phyloP scores from a whole-genome alignment of 2,113 vertebrate genomes.

The Muscicapa adusta region DNA sequence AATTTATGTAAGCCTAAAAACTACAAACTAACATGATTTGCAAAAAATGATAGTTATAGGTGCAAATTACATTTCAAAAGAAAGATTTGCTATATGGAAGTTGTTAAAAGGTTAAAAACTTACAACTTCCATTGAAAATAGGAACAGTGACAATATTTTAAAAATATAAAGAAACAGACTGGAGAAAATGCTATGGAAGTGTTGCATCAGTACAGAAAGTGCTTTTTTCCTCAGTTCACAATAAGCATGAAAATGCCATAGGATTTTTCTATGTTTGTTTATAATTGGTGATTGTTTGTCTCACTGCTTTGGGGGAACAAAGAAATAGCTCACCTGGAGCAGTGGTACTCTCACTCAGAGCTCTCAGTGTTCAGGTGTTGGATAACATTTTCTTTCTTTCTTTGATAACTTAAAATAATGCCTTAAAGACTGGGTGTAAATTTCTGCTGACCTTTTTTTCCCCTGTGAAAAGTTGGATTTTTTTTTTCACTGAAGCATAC shows the following conservation, averaged over 20 bases:
- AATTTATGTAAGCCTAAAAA: neutral
- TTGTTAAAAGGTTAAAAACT: neutral
- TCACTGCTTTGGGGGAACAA: neutral
- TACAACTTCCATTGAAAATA: neutral
- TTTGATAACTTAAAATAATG: neutral
- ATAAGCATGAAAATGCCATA: neutral
- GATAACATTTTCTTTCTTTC: neutral
- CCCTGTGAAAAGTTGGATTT: neutral
- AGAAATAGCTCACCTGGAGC: neutral
- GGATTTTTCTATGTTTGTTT: neutral
- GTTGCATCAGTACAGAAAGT: neutral
- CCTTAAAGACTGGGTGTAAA: neutral
- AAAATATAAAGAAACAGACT: neutral
- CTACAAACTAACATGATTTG: neutral
- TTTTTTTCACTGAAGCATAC: neutral
- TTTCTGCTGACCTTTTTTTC: neutral
- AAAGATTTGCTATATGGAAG: neutral
- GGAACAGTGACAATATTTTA: neutral
- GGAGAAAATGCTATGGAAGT: neutral
- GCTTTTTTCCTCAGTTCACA: neutral
- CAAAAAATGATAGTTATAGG: neutral
- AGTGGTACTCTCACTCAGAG: neutral
- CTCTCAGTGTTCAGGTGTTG: neutral
- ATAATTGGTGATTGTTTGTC: neutral
- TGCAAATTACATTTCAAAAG: neutral